These are phyloP conservation scores for Xyliphius kryptos DNA, from an alignment of 2,113 vertebrate genomes.

Conservation along the genomic window DNA sequence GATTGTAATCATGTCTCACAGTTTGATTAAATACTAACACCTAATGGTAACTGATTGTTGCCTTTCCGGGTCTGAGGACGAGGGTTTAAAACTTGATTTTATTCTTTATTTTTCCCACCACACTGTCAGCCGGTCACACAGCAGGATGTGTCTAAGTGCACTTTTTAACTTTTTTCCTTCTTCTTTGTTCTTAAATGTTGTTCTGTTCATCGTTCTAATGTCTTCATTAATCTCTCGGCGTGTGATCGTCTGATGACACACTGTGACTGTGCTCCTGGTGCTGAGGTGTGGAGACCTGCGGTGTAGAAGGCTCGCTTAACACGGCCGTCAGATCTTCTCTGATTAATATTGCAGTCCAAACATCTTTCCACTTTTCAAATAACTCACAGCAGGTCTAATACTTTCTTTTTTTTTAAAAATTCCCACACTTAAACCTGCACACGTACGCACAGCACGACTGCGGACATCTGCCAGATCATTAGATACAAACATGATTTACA, in stretches of 20 bases:
- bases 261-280: background rate
- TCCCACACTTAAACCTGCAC: no score
- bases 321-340: constrained; percentile 13
- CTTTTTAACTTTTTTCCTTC: background rate
- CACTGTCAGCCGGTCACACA: background rate
- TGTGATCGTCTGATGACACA: constrained; percentile 3
- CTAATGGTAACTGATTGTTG: constrained; percentile 5
- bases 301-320: constrained; percentile 10
- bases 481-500: no score
- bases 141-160: background rate
- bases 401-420: no score
- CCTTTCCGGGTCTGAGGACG: background rate
- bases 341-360: constrained; percentile 19
- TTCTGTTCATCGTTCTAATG: background rate
- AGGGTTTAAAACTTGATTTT: background rate
- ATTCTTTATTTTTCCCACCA: no score
- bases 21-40: constrained; percentile 11
- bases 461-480: no score
- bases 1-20: constrained; percentile 11
- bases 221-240: constrained; percentile 7
- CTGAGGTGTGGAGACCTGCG: constrained; percentile 7
- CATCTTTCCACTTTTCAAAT: no score
- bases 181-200: background rate
- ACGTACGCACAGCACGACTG: no score
- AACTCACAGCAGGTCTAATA: no score